These are phyloP conservation scores for Alfaro cultratus DNA, from an alignment of 2,797 vertebrate genomes.

Conservation along the genomic window DNA sequence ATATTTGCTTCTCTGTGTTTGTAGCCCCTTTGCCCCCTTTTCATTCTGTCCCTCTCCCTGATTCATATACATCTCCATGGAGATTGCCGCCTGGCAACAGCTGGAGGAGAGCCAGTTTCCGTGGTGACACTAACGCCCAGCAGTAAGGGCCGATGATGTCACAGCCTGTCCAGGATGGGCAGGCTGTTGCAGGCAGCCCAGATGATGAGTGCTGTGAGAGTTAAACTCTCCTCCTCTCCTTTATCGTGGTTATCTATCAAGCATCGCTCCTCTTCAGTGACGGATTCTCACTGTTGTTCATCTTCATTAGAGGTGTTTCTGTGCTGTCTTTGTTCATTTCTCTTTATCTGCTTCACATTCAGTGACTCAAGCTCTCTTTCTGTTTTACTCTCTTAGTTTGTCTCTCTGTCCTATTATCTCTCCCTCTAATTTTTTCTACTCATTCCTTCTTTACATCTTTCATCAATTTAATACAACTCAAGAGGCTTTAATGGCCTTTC, in stretches of 20 bases:
- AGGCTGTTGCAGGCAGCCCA: conserved; percentile 47
- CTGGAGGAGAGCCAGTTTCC: conserved; percentile 79
- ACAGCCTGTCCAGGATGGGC: conserved; percentile 52
- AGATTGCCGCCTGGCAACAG: conserved; percentile 84
- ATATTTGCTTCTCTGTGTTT: conserved; percentile 8
- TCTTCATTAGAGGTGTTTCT: conserved; percentile 75
- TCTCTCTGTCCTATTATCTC: conserved; percentile 31
- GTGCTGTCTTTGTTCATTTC: conserved; percentile 56
- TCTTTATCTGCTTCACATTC: conserved; percentile 40
- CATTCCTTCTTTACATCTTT: conserved; percentile 9
- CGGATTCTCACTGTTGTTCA: conserved; percentile 58
- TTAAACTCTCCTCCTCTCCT: conserved; percentile 56
- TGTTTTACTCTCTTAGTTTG: conserved; percentile 23
- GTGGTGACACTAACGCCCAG: conserved; percentile 67
- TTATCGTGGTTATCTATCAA: conserved; percentile 61
- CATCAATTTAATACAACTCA: conserved; percentile 16
- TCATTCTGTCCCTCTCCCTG: conserved; percentile 38
- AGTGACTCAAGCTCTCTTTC: conserved; percentile 30
- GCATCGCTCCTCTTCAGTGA: conserved; percentile 51
- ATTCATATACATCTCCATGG: conserved; percentile 81
- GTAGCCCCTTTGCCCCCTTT: conserved; percentile 34
- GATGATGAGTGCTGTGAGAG: conserved; percentile 58
- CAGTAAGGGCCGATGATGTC: conserved; percentile 70
- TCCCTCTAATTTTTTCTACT: conserved; percentile 20
- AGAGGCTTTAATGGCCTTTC: conserved; percentile 27